Evolutionary conservation across 2,113 vertebrate genomes (phyloP), one percentile per base, ranked within the genome.

Genomic region (Rynchops niger): DNA sequence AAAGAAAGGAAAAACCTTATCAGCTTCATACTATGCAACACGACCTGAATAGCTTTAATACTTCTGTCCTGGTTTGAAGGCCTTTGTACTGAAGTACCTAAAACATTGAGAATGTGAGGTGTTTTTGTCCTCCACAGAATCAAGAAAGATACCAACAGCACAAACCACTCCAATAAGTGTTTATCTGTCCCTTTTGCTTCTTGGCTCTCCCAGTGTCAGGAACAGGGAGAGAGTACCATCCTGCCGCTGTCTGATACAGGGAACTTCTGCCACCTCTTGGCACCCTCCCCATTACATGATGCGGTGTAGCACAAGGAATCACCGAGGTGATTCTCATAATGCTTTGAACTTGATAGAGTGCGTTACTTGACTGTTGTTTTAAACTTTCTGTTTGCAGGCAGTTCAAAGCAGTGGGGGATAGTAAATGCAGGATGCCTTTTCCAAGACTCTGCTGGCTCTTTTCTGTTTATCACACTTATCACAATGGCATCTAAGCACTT

Each of bases 401-500:
- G 63, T 58, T 86, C 38, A 61, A 43, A 94, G 32, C 36, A 85
- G 66, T 1, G 0, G 49, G 61, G 9, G 14, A 43, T 7, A 52
- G 85, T 26, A 84, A 96, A 61, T 0, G 9, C 49, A 86, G 47
- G 53, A 69, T 17, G 16, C 26, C 25, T 86, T 86, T 86, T 91
- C 74, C 38, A 63, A 82, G 62, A 36, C 16, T 88, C 69, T 71
- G 5, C 42, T 88, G 80, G 52, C 76, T 87, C 78, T 91, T 85
- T 81, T 59, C 66, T 89, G 36, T 91, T 83, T 86, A 58, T 72
- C 70, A 88, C 29, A 52, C 72, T 93, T 91, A 90, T 62, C 86
- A 89, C 74, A 93, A 93, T 83, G 80, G 67, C 58, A 90, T 78
- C 73, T 69, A 71, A 95, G 61, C 42, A 73, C 72, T 95, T 92